A percentile compares a stretch with the other conserved stretches of the same genome.
Evolutionary conservation across 2,888 invertebrate genomes (phyloP).

Genomic region (Nineta flava): DNA sequence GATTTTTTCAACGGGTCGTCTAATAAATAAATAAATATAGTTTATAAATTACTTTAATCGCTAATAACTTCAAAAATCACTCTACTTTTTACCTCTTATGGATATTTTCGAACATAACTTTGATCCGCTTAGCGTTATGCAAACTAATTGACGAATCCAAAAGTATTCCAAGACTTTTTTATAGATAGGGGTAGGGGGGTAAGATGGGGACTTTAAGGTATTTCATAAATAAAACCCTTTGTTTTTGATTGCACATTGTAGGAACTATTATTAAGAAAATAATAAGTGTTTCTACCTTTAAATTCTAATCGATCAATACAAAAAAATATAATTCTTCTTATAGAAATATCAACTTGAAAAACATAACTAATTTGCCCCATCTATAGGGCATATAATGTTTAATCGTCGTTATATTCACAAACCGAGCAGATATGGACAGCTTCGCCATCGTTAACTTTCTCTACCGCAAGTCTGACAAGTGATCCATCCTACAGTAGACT

Average conservation of each 20-base stretch:
- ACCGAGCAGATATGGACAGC: slow-evolving; percentile 1
- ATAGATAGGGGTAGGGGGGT: not conserved
- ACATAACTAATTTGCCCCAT: not conserved
- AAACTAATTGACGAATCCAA: too few species aligned
- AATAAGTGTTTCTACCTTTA: not conserved
- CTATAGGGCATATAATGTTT: not conserved
- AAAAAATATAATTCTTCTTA: not conserved
- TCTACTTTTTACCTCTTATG: too few species aligned
- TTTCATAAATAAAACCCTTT: not conserved
- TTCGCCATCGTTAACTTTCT: not conserved
- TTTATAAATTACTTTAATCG: too few species aligned
- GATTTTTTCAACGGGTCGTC: too few species aligned
- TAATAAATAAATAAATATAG: too few species aligned
- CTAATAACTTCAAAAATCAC: too few species aligned
- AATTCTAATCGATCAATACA: not conserved
- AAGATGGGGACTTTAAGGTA: not conserved
- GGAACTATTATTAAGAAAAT: not conserved
- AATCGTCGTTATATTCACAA: not conserved
- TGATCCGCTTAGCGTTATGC: too few species aligned
- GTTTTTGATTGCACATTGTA: not conserved
- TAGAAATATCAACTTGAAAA: too few species aligned
- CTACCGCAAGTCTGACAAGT: not conserved
- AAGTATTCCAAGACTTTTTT: too few species aligned
- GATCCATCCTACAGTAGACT: not conserved
- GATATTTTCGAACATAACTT: too few species aligned